phyloP scores from a whole-genome alignment of 2,113 vertebrate species.

The Rhinoptilus africanus region DNA sequence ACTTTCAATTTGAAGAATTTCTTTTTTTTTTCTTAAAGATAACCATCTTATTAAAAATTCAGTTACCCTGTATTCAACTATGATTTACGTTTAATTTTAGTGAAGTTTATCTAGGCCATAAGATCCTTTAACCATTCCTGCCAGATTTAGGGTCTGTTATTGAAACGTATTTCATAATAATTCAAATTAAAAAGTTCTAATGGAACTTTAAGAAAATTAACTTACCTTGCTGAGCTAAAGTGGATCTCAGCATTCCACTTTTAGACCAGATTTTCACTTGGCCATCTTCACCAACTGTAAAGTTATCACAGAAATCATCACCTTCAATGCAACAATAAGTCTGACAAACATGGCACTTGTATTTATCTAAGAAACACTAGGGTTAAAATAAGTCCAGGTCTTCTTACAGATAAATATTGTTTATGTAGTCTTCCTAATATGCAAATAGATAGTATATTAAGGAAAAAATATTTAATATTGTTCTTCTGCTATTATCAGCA shows the following conservation, averaged over 20 bases:
- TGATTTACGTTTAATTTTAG: not conserved
- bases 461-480: not conserved
- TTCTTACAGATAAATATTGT: not conserved
- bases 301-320: not conserved
- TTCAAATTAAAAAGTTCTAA: not conserved
- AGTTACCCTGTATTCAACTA: not conserved
- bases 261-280: constrained; percentile 99
- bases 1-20: not conserved
- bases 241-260: constrained; percentile 96
- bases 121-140: not conserved
- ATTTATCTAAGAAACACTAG: not conserved
- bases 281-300: constrained; percentile 93
- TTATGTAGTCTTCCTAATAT: not conserved
- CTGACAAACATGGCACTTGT: not conserved
- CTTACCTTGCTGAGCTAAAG: constrained; percentile 91
- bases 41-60: not conserved
- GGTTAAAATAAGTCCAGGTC: not conserved
- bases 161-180: not conserved
- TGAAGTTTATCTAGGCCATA: not conserved
- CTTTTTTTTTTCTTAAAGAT: not conserved
- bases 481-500: not conserved
- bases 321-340: not conserved
- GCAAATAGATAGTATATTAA: not conserved
- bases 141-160: not conserved
- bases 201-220: not conserved